Evolutionary conservation across 2,797 vertebrate genomes (phyloP).

Genomic region (Clarias fuscus): DNA sequence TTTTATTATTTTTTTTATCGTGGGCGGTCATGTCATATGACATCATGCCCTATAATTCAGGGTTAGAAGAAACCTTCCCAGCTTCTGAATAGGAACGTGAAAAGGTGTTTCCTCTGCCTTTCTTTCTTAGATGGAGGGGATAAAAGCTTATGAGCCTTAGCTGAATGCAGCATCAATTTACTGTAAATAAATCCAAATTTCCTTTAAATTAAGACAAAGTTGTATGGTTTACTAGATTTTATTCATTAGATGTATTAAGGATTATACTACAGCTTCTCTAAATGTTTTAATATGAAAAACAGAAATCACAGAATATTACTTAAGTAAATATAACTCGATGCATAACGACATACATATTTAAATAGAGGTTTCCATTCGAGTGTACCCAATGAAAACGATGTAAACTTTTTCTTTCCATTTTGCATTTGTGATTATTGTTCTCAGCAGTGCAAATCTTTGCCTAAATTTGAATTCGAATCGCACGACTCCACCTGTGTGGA

Average conservation of each 20-base stretch:
- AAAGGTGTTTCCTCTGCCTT: background rate
- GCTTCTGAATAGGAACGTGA: background rate
- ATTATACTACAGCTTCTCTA: background rate
- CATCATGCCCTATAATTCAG: background rate
- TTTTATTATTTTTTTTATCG: background rate
- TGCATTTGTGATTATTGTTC: background rate
- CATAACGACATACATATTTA: background rate
- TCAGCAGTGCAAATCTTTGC: background rate
- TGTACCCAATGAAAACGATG: too few species aligned
- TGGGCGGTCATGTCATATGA: background rate
- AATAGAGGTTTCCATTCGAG: background rate
- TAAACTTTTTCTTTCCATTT: background rate
- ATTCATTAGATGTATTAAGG: background rate
- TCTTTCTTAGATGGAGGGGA: background rate
- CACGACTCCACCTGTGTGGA: background rate
- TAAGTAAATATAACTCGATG: background rate
- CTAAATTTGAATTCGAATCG: background rate
- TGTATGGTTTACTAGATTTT: background rate
- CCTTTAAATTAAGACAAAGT: too few species aligned
- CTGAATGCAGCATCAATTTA: background rate
- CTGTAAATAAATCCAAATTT: too few species aligned
- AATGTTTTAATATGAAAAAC: background rate
- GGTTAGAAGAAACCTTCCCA: background rate
- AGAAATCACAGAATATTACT: background rate
- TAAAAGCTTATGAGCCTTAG: background rate